phyloP scores from a whole-genome alignment of 2,888 invertebrate genomes.

The Drosophila leonis region DNA sequence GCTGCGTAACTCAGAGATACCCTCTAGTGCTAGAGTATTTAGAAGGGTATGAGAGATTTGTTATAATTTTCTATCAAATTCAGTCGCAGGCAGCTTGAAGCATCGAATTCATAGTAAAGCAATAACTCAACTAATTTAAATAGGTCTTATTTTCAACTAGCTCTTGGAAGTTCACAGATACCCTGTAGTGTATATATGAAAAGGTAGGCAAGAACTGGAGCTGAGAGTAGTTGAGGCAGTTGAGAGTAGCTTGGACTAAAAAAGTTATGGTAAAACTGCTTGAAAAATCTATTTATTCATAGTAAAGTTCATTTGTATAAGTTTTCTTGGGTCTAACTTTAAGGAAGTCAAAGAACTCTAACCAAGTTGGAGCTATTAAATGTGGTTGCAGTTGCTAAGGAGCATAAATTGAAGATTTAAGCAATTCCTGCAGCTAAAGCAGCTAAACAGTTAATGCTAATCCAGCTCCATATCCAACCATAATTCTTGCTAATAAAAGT shows the following conservation, averaged over 20 bases:
- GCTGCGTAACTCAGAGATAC: neutral
- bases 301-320: no score
- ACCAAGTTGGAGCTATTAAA: neutral
- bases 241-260: no score
- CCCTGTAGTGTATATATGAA: neutral
- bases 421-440: no score
- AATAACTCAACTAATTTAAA: neutral
- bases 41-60: neutral
- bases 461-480: no score
- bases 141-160: neutral
- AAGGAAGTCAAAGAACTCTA: neutral
- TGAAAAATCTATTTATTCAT: neutral
- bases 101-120: neutral
- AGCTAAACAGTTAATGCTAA: no score
- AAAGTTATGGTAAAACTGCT: neutral
- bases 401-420: no score
- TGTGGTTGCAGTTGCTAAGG: no score
- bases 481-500: no score
- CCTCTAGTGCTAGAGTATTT: neutral
- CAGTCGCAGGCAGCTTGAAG: neutral
- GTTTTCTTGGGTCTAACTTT: neutral
- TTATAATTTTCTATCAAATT: neutral
- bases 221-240: no score
- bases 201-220: neutral
- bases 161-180: no score